A percentile compares a stretch with the other conserved stretches of the same genome.
Conservation (phyloP, 2,797 vertebrate species). For the Simalia tracyae region DNA sequence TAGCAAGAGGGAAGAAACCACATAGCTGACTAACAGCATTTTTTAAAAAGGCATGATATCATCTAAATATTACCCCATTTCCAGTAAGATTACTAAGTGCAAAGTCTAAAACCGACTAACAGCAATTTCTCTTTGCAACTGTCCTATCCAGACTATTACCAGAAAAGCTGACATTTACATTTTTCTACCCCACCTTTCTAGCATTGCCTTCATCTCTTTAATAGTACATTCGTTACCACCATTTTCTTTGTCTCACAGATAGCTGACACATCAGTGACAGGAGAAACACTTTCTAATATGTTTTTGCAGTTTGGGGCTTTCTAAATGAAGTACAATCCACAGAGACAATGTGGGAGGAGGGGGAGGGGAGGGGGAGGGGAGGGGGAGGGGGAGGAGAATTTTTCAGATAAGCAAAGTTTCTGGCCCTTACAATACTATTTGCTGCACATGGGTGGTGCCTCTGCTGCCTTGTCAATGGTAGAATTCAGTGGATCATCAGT, state of each 20-base stretch:
- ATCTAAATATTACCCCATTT: neutral
- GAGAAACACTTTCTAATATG: neutral
- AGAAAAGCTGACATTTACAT: neutral
- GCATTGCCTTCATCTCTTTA: neutral
- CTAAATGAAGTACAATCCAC: neutral
- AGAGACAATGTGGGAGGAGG: neutral
- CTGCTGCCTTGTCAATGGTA: neutral
- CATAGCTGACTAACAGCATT: neutral
- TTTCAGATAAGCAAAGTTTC: neutral
- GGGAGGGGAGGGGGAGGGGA: neutral
- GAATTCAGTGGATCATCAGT: neutral
- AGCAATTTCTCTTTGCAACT: neutral
- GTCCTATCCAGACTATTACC: no score
- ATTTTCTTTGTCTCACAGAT: neutral
- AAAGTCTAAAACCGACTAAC: neutral
- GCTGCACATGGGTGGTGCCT: neutral
- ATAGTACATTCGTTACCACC: neutral
- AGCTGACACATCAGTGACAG: neutral
- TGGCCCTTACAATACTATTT: neutral
- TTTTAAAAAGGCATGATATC: neutral
- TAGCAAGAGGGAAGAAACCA: neutral
- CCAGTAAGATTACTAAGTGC: neutral
- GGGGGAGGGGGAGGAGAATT: no score
- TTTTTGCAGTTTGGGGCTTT: conserved; percentile 3
- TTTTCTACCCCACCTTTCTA: neutral